Evolutionary conservation across 2,797 vertebrate species (phyloP), one percentile per base, ranked within the genome.

Genomic region (Oreochromis grahami): DNA sequence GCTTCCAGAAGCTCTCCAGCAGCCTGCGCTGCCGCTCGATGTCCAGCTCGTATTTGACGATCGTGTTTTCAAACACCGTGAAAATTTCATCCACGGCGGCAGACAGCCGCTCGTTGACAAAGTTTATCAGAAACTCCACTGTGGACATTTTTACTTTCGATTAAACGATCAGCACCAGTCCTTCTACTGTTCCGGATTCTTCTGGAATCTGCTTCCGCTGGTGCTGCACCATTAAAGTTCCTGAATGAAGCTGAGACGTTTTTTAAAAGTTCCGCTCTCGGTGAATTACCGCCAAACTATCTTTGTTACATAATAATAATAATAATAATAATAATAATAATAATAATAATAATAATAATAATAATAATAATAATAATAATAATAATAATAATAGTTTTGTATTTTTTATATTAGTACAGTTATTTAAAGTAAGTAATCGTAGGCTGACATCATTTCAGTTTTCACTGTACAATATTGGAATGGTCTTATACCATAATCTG

Each of bases 41-140:
- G 82, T 92, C 81, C 17, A 80, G 72, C 43, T 89, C 50, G 10
- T 85, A 86, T 1, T 84, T 60, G 2, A 48, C 17, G 41, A 92
- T 53, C 1, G 82, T 76, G 72, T 56, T 84, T 12, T 84, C 79
- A n/a, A 89, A 81, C 5, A 80, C 84, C 15, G 50, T 74, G 13
- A 89, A 86, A 78, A 90, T 90, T 19, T 90, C 89, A 5, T 84
- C 86, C 34, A 85, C 87, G 13, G 86, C 91, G 3, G 84, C 86
- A 7, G 81, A 85, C 2, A 92, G 79, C 76, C 87, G 55, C 65
- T 89, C 78, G 53, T 76, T 83, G 4, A 92, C 68, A 53, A 91
- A 87, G 12, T 74, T 17, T 0, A 76, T 85, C 36, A 80, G 50
- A 78, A 32, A 19, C 29, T 74, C 26, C 6, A 65, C 72, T 3